Base-by-base conservation (phyloP, 2,797 vertebrate genomes). In the Margarornis squamiger region DNA sequence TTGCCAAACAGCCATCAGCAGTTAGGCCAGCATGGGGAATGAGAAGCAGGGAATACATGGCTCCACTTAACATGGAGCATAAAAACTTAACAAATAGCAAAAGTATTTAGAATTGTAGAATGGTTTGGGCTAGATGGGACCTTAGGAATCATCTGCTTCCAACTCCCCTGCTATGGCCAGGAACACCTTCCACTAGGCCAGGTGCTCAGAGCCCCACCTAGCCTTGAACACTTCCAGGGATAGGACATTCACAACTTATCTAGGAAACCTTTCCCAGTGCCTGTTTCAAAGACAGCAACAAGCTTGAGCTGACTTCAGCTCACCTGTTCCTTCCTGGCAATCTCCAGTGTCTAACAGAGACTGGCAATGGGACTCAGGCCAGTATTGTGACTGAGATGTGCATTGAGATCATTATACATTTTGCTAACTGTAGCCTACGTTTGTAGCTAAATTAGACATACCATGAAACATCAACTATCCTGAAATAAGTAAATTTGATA, bases 351-450 rank as follows among this genome's bases (percentile, higher is more conserved):
- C 8, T 24, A 7, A 7, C 2, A 3, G 51, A 12, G 10, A 6
- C 7, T 1, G 2, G 19, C 9, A 8, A 3, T 1, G 7, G 34
- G 16, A 39, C 13, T 29, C 9, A 21, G 2, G 2, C 5, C 1
- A 2, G 39, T 30, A 5, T 4, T 3, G 20, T 22, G 26, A 7
- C 32, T 30, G 20, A 29, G 7, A 11, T 4, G 2, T 4, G 12
- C 3, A 1, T 4, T 29, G 26, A 39, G 18, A 26, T 15, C 0
- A 0, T 32, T 30, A 1, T 23, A 2, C 1, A 0, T n/a, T 30
- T 54, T 61, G 21, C 19, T 3, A 34, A 55, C 29, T 4, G 18
- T 24, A 51, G 18, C 9, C 65, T 13, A 5, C 0, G 1, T 16
- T 12, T 43, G 13, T 24, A 24, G 22, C 22, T 55, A 38, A 55